A percentile compares a stretch with the other conserved stretches of the same genome.
phyloP scores from a whole-genome alignment of 2,888 invertebrate genomes.

The Lasioglossum marginatum region DNA sequence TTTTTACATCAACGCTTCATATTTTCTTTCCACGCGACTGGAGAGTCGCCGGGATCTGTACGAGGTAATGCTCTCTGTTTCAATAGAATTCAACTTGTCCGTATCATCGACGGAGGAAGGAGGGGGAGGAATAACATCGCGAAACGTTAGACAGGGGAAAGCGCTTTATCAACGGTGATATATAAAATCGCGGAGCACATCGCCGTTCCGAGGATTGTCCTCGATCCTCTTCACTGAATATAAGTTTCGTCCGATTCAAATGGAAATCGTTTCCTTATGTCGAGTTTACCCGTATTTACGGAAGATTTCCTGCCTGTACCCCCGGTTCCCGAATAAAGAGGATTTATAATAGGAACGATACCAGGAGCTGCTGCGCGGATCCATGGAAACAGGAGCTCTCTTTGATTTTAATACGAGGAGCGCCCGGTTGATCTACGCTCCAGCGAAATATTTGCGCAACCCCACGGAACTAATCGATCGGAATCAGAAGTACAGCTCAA shows the following conservation, averaged over 20 bases:
- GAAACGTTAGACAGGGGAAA: conserved; percentile 52
- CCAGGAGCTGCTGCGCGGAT: background rate
- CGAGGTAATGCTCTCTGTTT: conserved; percentile 49
- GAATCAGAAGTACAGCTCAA: background rate
- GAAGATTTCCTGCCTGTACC: conserved; percentile 15
- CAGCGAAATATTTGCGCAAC: background rate
- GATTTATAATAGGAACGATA: conserved; percentile 52
- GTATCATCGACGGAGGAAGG: conserved; percentile 49
- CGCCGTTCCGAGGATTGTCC: conserved; percentile 38
- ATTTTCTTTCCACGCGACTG: conserved; percentile 45
- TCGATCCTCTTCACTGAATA: conserved; percentile 53
- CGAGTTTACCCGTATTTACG: conserved; percentile 54
- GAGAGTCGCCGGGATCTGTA: conserved; percentile 30
- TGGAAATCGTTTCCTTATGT: conserved; percentile 58
- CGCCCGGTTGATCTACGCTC: background rate
- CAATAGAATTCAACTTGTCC: conserved; percentile 64
- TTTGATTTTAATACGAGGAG: conserved; percentile 12
- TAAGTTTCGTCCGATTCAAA: conserved; percentile 66
- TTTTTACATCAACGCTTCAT: background rate
- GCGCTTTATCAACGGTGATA: conserved; percentile 65
- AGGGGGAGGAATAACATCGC: conserved; percentile 33
- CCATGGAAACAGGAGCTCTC: background rate
- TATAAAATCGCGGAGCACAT: conserved; percentile 61
- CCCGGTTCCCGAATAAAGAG: conserved; percentile 32
- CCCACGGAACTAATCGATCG: background rate